Conservation (phyloP, 2,113 vertebrate genomes). For the Elachura formosa region DNA sequence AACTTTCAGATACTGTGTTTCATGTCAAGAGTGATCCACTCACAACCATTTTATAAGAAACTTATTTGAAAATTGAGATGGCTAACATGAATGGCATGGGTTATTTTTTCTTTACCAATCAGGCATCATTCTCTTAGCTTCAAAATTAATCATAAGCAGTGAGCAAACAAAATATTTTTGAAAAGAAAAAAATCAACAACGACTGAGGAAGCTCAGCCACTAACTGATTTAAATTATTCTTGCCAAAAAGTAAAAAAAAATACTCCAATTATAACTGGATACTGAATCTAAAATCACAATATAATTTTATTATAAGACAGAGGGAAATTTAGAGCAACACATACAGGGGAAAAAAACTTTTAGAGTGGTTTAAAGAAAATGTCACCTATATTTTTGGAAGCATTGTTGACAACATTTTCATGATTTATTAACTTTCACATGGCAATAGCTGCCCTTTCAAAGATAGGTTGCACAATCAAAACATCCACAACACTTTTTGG, state of each 20-base stretch:
- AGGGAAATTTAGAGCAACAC: neutral
- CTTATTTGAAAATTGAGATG: neutral
- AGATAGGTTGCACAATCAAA: neutral
- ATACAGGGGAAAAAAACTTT: neutral
- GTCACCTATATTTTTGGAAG: neutral
- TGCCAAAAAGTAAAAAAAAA: neutral
- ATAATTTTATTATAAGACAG: neutral
- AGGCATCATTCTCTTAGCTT: neutral
- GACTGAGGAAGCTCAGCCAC: neutral
- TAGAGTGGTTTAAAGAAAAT: neutral
- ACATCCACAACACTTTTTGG: neutral
- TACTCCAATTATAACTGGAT: neutral
- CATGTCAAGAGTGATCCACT: neutral
- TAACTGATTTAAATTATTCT: neutral
- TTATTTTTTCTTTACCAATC: neutral
- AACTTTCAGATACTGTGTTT: neutral
- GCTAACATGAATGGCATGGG: neutral
- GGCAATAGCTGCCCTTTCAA: neutral
- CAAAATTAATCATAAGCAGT: neutral
- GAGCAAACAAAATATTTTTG: neutral
- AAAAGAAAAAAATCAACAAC: neutral
- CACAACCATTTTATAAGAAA: neutral
- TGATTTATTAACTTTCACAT: neutral
- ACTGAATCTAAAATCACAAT: neutral
- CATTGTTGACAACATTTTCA: neutral